Evolutionary conservation across 1,140 invertebrate genomes (phyloP).

Genomic region (Drosophila tani): DNA sequence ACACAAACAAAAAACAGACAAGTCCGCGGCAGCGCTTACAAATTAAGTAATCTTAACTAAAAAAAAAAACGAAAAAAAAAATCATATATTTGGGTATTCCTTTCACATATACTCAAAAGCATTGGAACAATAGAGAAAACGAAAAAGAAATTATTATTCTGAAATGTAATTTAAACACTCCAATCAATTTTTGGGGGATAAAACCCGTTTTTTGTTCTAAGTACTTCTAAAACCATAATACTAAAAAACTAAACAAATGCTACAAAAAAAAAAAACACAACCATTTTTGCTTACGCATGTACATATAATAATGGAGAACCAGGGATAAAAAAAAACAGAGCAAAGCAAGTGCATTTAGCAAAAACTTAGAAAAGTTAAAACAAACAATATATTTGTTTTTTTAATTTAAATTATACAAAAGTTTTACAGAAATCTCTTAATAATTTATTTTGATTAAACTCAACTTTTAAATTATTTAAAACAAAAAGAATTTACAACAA

Average conservation of each 20-base stretch:
- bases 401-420: neutral
- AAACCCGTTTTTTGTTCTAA: constrained; percentile 61
- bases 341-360: constrained; percentile 33
- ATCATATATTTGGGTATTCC: constrained; percentile 33
- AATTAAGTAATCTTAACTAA: constrained; percentile 60
- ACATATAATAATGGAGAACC: constrained; percentile 29
- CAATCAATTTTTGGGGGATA: constrained; percentile 12
- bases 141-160: constrained; percentile 33
- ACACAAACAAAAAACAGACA: constrained; percentile 50
- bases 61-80: constrained; percentile 26
- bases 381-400: neutral
- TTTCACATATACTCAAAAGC: constrained; percentile 26
- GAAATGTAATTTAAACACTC: constrained; percentile 44
- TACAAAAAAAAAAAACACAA: constrained; percentile 44
- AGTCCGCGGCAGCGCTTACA: constrained; percentile 61
- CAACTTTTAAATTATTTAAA: neutral
- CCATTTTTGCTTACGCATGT: constrained; percentile 57
- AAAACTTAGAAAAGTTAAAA: neutral
- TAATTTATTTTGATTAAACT: neutral
- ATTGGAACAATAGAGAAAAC: constrained; percentile 18
- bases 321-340: constrained; percentile 23
- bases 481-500: too few species aligned
- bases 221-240: constrained; percentile 66
- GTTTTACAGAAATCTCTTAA: constrained; percentile 1
- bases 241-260: constrained; percentile 70